Percentiles rank a stretch among this genome's conserved stretches.
Evolutionary conservation across 2,113 vertebrate genomes (phyloP).

Genomic region (Pholis gunnellus): DNA sequence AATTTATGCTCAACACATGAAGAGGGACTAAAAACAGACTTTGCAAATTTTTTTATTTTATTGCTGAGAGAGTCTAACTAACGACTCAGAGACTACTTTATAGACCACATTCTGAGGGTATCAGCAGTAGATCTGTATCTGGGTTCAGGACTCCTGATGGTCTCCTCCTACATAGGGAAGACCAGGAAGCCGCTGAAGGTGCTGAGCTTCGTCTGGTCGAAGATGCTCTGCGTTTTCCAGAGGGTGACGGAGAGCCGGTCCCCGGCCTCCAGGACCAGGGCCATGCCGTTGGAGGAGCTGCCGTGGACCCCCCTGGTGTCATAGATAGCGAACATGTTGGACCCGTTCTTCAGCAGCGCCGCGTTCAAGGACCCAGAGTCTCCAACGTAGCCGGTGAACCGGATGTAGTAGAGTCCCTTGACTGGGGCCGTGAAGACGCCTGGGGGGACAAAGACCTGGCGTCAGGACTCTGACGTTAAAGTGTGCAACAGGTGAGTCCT

Average conservation of each 20-base stretch:
- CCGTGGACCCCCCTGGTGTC: background rate
- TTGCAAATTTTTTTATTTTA: too few relatives aligned
- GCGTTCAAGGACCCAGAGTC: background rate
- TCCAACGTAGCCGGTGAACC: slow-evolving; percentile 11
- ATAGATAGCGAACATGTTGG: slow-evolving; percentile 32
- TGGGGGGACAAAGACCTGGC: background rate
- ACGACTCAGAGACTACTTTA: too few relatives aligned
- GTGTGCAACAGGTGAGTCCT: too few relatives aligned
- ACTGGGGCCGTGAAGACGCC: slow-evolving; percentile 17
- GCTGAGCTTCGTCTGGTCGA: slow-evolving; percentile 34
- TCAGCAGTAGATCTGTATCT: background rate
- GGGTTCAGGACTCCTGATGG: background rate
- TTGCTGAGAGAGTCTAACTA: too few relatives aligned
- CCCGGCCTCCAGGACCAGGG: slow-evolving; percentile 33
- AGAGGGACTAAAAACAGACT: too few relatives aligned
- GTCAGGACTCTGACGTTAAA: background rate
- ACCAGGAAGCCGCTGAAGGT: slow-evolving; percentile 57
- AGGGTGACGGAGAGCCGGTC: slow-evolving; percentile 32
- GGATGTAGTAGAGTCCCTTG: slow-evolving; percentile 46
- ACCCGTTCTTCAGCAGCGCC: slow-evolving; percentile 23
- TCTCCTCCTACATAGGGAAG: slow-evolving; percentile 6
- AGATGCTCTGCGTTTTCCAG: background rate
- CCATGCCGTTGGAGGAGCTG: slow-evolving; percentile 37
- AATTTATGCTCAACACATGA: too few relatives aligned
- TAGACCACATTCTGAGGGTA: too few relatives aligned